Evolutionary conservation across 1,140 invertebrate species (phyloP).

Genomic region (Condylostylus longicornis): DNA sequence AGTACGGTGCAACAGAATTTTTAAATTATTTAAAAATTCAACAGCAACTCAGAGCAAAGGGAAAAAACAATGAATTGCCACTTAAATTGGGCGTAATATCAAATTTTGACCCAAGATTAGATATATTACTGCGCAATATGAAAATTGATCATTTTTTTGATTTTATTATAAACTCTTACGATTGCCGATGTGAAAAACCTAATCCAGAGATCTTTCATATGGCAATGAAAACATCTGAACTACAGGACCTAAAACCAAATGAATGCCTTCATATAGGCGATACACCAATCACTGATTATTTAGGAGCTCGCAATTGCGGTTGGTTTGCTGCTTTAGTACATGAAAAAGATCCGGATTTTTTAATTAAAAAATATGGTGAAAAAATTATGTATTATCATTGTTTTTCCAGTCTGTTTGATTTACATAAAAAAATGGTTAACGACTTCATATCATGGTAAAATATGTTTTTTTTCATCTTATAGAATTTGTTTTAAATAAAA

Average conservation of each 20-base stretch:
- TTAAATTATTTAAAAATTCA: constrained; percentile 40
- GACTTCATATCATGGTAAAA: constrained; percentile 21
- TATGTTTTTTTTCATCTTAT: no score
- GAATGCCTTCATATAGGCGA: constrained; percentile 74
- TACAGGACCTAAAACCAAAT: constrained; percentile 33
- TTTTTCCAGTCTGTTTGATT: constrained; percentile 27
- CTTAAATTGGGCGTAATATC: constrained; percentile 62
- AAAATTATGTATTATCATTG: constrained; percentile 21
- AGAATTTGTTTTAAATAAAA: no score
- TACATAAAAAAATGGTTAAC: constrained; percentile 26
- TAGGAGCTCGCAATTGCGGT: constrained; percentile 52
- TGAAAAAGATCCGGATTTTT: constrained; percentile 21
- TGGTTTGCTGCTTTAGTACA: constrained; percentile 58
- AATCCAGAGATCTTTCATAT: constrained; percentile 53
- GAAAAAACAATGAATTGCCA: constrained; percentile 13
- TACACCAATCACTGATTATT: constrained; percentile 55
- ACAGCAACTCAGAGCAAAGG: constrained; percentile 7
- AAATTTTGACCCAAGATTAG: constrained; percentile 72
- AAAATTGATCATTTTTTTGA: constrained; percentile 54
- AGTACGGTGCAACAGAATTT: constrained; percentile 45
- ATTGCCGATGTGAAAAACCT: constrained; percentile 59
- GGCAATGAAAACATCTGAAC: constrained; percentile 40
- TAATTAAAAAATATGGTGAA: constrained; percentile 22
- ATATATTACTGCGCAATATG: constrained; percentile 46
- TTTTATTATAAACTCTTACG: constrained; percentile 66